Evolutionary conservation across 2,113 vertebrate species (phyloP).

Genomic region (Menura novaehollandiae): DNA sequence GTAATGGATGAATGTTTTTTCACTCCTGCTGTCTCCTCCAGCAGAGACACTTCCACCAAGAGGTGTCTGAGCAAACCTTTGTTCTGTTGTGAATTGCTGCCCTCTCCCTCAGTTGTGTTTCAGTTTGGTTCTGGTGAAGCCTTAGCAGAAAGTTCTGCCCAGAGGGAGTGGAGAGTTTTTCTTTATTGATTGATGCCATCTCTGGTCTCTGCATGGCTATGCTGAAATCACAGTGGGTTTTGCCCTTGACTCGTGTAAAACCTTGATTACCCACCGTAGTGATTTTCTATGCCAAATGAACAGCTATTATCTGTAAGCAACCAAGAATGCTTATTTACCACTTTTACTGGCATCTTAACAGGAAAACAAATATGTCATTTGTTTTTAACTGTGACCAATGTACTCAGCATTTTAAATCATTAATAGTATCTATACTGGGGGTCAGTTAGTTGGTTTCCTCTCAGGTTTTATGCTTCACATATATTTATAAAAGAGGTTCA

Average conservation of each 20-base stretch:
- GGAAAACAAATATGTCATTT: neutral
- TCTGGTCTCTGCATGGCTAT: neutral
- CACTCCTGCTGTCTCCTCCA: neutral
- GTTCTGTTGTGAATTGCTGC: neutral
- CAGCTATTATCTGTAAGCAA: neutral
- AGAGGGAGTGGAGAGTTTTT: neutral
- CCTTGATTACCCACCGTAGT: neutral
- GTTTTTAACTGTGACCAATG: neutral
- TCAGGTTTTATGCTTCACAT: neutral
- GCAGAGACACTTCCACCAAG: neutral
- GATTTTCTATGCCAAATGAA: neutral
- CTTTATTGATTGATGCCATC: neutral
- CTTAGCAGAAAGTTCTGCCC: neutral
- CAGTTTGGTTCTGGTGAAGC: neutral
- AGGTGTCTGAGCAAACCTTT: neutral
- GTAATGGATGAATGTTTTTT: conserved; percentile 59
- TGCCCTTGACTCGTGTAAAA: neutral
- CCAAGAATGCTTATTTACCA: neutral
- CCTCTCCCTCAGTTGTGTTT: neutral
- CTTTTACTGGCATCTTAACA: neutral
- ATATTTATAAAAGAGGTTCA: neutral
- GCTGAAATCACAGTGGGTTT: neutral
- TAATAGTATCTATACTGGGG: neutral
- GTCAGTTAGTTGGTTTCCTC: neutral
- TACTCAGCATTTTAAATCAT: neutral